Percentiles rank a stretch among this genome's conserved stretches.
Evolutionary conservation across 2,888 invertebrate genomes (phyloP).

Genomic region (Nezara viridula): DNA sequence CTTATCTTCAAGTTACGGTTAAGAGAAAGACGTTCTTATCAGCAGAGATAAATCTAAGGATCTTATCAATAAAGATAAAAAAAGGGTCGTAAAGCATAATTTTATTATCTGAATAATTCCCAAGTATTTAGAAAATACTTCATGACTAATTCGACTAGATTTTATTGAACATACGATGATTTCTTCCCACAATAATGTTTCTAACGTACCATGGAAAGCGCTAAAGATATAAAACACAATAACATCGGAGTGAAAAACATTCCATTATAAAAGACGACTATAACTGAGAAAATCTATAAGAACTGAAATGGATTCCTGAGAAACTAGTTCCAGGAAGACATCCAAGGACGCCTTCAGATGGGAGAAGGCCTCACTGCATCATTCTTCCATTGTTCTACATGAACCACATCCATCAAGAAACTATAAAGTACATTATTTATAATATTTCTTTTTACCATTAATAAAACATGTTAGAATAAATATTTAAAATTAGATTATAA

Average conservation of each 20-base stretch:
- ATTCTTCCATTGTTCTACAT: background rate
- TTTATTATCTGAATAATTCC: too few relatives aligned
- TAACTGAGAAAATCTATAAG: background rate
- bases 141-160: background rate
- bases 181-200: background rate
- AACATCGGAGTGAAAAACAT: background rate
- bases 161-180: background rate
- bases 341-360: background rate
- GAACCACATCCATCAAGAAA: background rate
- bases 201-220: background rate
- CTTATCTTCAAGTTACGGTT: background rate
- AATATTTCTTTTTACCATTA: too few relatives aligned
- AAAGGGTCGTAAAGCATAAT: background rate
- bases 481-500: too few relatives aligned
- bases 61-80: background rate
- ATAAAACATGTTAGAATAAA: too few relatives aligned
- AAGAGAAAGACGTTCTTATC: background rate
- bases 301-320: slow-evolving; percentile 45
- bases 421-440: background rate
- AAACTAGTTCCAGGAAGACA: slow-evolving; percentile 16
- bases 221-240: background rate
- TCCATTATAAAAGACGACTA: background rate
- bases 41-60: background rate
- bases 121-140: background rate
- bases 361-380: background rate